phyloP scores from a whole-genome alignment of 2,888 invertebrate species.

The Calameuta filiformis region DNA sequence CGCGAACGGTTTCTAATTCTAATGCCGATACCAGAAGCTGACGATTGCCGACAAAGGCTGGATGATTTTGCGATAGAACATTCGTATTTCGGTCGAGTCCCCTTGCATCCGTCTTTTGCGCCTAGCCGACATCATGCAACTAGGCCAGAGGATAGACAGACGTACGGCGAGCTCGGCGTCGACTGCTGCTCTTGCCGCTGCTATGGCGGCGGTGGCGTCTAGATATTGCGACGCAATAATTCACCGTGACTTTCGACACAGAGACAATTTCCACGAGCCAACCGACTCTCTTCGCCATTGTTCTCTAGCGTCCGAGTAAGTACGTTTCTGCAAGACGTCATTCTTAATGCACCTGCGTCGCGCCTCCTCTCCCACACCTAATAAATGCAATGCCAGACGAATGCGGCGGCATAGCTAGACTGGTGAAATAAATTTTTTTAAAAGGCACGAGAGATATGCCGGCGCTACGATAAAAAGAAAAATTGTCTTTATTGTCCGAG shows the following conservation, averaged over 20 bases:
- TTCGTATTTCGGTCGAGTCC: not conserved
- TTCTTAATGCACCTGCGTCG: not conserved
- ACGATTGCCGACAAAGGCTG: constrained; percentile 17
- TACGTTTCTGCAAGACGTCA: too few species aligned
- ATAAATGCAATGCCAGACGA: too few species aligned
- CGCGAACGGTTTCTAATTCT: constrained; percentile 22
- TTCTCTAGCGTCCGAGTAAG: constrained; percentile 15
- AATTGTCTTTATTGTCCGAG: too few species aligned
- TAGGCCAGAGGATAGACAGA: constrained; percentile 55
- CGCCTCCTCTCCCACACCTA: too few species aligned
- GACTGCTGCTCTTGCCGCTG: too few species aligned
- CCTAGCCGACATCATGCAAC: constrained; percentile 44
- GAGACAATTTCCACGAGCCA: constrained; percentile 49
- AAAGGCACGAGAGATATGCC: too few species aligned
- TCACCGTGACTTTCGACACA: constrained; percentile 58
- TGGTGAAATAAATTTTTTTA: too few species aligned
- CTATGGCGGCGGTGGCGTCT: constrained; percentile 34
- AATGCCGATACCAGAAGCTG: constrained; percentile 3
- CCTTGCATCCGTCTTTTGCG: not conserved
- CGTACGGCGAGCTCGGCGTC: not conserved
- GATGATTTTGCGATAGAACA: not conserved
- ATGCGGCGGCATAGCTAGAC: too few species aligned
- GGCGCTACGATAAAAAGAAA: too few species aligned
- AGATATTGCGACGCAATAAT: constrained; percentile 60
- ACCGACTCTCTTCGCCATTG: constrained; percentile 21